These are phyloP conservation scores for Hippopotamus amphibius DNA, from an alignment of 2,113 vertebrate species.

Conservation along the genomic window DNA sequence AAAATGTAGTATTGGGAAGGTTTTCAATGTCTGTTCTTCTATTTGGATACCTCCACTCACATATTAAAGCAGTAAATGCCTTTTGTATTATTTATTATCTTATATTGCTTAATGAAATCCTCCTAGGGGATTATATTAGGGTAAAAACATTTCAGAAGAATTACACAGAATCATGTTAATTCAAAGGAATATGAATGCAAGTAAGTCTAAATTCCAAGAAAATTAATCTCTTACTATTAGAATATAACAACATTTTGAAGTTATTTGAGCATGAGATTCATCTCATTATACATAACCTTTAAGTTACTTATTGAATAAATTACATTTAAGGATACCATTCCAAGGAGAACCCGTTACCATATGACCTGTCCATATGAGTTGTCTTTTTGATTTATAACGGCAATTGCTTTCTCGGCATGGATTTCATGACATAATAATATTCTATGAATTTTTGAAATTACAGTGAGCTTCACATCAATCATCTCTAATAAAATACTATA, in stretches of 20 bases:
- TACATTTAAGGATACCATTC: slow-evolving; percentile 70
- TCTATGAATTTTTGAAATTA: slow-evolving; percentile 78
- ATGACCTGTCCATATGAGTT: slow-evolving; percentile 78
- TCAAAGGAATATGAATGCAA: slow-evolving; percentile 40
- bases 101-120: slow-evolving; percentile 17
- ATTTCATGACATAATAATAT: slow-evolving; percentile 80
- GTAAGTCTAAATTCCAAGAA: slow-evolving; percentile 48
- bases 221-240: slow-evolving; percentile 22
- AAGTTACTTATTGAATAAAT: slow-evolving; percentile 77
- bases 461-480: slow-evolving; percentile 75
- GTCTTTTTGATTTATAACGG: slow-evolving; percentile 79
- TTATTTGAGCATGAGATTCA: slow-evolving; percentile 57
- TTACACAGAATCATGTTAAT: background rate
- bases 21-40: slow-evolving; percentile 3
- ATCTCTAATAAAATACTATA: slow-evolving; percentile 59
- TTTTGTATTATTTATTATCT: slow-evolving; percentile 16
- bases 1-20: background rate
- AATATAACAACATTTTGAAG: slow-evolving; percentile 53
- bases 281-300: slow-evolving; percentile 69
- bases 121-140: background rate
- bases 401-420: slow-evolving; percentile 75
- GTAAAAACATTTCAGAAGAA: slow-evolving; percentile 26
- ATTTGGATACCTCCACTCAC: background rate
- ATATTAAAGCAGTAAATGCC: background rate
- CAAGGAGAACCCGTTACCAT: slow-evolving; percentile 74